Base-by-base conservation (phyloP, 2,113 vertebrate genomes). In the Plestiodon gilberti region DNA sequence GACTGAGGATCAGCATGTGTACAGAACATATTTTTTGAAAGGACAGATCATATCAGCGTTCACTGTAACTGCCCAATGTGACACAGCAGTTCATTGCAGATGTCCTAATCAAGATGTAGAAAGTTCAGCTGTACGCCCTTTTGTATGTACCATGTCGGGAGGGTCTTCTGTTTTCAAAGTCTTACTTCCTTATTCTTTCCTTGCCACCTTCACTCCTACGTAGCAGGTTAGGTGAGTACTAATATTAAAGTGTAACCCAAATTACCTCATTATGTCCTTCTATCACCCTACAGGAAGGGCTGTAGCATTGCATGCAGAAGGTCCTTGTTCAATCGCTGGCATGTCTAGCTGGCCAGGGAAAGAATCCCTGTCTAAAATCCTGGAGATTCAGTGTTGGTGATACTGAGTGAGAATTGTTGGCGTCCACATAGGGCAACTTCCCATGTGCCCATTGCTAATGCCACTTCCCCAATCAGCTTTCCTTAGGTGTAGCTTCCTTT, bases 61-160 rank as follows among this genome's bases (percentile, higher is more conserved):
- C 52, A 55, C 11, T 70, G n/a, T 67, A 76, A 1, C 9, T 74
- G 15, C 23, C 52, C 70, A 57, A 52, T 20, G 28, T 88, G 65
- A 35, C 25, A 87, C 65, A 88, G 62, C 8, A 28, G 64, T 0
- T 0, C 35, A 33, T 20, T 33, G 9, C 3, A 5, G 7, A 11
- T 11, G 7, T 2, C 18, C 25, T 17, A 35, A 88, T 52, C 40
- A 2, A 75, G 28, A 38, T 14, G 9, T 40, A 35, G 61, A 3
- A 6, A 28, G 11, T 11, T 88, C 43, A 8, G 1, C 43, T 73
- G n/a, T 0, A 0, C 25, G 69, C 1, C n/a, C 70, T 82, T 82
- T 88, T 71, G 52, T 65, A 17, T 22, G 40, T 25, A n/a, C 48
- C 11, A 57, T 57, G 88, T 64, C 0, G 15, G 52, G 15, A 11